Conservation (phyloP, 2,888 invertebrate species). For the Protophormia terraenovae region DNA sequence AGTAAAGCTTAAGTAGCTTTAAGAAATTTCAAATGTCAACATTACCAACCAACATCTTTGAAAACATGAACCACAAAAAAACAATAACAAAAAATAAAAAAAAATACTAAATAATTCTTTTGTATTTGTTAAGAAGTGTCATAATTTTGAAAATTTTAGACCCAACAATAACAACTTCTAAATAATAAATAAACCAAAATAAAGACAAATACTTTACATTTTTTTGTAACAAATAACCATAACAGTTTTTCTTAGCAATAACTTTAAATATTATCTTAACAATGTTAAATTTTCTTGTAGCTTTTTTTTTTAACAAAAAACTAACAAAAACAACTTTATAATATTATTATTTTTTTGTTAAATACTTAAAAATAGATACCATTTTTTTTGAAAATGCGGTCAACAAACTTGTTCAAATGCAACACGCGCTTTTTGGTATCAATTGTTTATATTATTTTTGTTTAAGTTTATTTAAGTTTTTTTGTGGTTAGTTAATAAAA, state of each 20-base stretch:
- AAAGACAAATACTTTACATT: conserved; percentile 31
- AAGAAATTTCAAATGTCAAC: conserved; percentile 67
- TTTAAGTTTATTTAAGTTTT: not conserved
- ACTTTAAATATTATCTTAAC: conserved; percentile 40
- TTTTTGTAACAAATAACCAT: conserved; percentile 57
- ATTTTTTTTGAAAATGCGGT: conserved; percentile 55
- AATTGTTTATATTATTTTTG: conserved; percentile 24
- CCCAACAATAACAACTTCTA: conserved; percentile 37
- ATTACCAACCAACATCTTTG: conserved; percentile 41
- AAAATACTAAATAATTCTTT: no score
- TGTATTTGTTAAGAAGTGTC: conserved; percentile 50
- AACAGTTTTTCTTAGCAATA: conserved; percentile 41
- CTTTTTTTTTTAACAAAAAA: not conserved
- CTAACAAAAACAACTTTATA: not conserved
- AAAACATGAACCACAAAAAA: conserved; percentile 12
- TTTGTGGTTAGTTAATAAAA: conserved; percentile 13
- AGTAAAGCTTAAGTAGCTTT: conserved; percentile 68
- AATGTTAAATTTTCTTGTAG: not conserved
- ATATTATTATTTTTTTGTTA: not conserved
- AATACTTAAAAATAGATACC: conserved; percentile 19
- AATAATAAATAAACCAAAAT: conserved; percentile 14
- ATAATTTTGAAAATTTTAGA: conserved; percentile 57
- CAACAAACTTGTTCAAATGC: conserved; percentile 61
- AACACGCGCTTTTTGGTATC: conserved; percentile 49
- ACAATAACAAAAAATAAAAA: no score